These are phyloP conservation scores for Alligator mississippiensis DNA, from an alignment of 2,113 vertebrate genomes.

Conservation along the genomic window DNA sequence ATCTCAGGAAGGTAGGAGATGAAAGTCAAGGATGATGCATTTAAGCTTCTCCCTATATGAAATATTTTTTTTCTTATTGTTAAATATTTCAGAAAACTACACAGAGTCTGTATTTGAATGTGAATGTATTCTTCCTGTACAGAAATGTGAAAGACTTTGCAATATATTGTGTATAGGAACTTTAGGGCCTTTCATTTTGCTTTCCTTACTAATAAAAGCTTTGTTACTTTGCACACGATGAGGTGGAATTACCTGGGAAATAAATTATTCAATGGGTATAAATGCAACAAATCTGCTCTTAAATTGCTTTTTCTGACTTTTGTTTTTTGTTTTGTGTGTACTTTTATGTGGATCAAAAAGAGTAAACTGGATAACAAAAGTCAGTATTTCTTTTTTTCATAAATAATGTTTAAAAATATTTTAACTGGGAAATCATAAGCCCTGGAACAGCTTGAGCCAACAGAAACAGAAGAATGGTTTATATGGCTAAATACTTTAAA, in stretches of 20 bases:
- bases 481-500: slow-evolving; percentile 51
- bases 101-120: background rate
- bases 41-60: background rate
- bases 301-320: slow-evolving; percentile 22
- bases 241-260: background rate
- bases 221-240: background rate
- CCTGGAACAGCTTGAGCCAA: slow-evolving; percentile 25
- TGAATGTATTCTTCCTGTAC: background rate
- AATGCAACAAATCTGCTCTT: background rate
- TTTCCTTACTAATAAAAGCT: background rate
- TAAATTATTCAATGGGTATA: background rate
- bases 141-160: background rate
- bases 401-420: slow-evolving; percentile 20
- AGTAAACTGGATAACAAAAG: slow-evolving; percentile 41
- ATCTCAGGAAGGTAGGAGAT: background rate
- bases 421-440: slow-evolving; percentile 43
- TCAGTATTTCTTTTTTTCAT: slow-evolving; percentile 13
- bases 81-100: background rate
- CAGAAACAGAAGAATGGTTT: slow-evolving; percentile 58
- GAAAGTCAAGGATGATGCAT: background rate
- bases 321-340: background rate
- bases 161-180: fast-evolving
- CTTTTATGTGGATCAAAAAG: background rate
- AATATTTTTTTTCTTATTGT: background rate
- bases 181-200: fast-evolving